phyloP scores from a whole-genome alignment of 2,888 invertebrate species.

The Parnassius apollo region DNA sequence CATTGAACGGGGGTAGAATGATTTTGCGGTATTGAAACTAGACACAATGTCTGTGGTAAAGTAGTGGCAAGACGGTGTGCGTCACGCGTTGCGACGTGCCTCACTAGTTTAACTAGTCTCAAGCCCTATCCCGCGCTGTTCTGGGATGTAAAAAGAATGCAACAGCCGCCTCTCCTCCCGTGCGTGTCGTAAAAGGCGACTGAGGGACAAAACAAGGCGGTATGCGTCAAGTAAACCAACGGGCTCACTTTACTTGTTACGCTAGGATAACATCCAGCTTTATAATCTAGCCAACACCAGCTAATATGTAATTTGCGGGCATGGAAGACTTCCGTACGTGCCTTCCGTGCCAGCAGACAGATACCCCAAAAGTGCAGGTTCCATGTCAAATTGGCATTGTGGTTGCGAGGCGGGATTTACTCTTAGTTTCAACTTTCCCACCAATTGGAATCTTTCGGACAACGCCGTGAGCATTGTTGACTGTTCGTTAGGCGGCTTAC shows the following conservation, averaged over 20 bases:
- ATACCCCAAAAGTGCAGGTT: too few species aligned
- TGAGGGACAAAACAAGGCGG: conserved; percentile 5
- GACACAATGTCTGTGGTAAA: background rate
- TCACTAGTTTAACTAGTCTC: background rate
- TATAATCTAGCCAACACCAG: background rate
- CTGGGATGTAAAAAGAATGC: conserved; percentile 21
- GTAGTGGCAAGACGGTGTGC: background rate
- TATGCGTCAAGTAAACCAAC: background rate
- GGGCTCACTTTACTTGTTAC: background rate
- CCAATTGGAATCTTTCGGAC: background rate
- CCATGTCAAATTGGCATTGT: conserved; percentile 7
- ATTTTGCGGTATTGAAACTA: background rate
- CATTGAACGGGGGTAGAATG: background rate
- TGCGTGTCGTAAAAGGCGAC: conserved; percentile 18
- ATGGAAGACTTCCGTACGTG: conserved; percentile 9
- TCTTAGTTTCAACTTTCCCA: conserved; percentile 3
- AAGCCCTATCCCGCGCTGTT: conserved; percentile 21
- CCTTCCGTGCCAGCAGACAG: background rate
- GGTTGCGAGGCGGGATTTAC: conserved; percentile 17
- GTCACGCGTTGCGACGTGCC: background rate
- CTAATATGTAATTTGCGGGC: conserved; percentile 6
- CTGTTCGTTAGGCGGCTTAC: background rate
- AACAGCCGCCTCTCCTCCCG: conserved; percentile 23
- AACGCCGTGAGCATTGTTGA: conserved; percentile 4
- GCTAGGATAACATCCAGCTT: background rate